phyloP scores from a whole-genome alignment of 2,888 invertebrate genomes.

The Eristalis intricaria region DNA sequence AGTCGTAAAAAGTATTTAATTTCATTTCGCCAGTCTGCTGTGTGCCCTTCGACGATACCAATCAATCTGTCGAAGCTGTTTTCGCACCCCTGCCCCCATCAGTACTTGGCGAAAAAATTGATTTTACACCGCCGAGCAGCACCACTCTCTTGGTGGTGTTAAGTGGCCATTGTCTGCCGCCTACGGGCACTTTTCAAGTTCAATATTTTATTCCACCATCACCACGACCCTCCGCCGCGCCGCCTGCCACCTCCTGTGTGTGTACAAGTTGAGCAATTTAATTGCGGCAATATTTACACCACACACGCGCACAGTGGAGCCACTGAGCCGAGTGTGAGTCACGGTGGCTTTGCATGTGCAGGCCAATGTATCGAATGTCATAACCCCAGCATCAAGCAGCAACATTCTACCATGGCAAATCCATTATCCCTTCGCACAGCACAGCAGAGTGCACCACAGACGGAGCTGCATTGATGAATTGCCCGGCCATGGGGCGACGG shows the following conservation, averaged over 20 bases:
- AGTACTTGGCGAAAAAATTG: conserved; percentile 48
- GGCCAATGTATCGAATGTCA: conserved; percentile 61
- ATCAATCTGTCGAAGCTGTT: conserved; percentile 44
- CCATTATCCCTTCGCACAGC: conserved; percentile 44
- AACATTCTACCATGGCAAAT: conserved; percentile 59
- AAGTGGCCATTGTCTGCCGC: conserved; percentile 69
- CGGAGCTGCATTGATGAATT: conserved; percentile 64
- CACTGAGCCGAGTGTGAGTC: conserved; percentile 27
- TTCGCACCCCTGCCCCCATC: background rate
- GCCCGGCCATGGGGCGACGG: conserved; percentile 59
- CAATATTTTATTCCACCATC: conserved; percentile 63
- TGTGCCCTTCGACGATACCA: conserved; percentile 21
- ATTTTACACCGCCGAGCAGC: conserved; percentile 48
- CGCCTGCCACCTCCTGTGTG: background rate
- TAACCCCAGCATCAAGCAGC: conserved; percentile 45
- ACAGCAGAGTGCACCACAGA: background rate
- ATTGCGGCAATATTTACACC: conserved; percentile 70
- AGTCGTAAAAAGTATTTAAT: conserved; percentile 20
- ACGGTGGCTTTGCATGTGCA: conserved; percentile 50
- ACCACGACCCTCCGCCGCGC: background rate
- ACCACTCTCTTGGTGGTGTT: conserved; percentile 41
- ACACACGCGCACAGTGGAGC: conserved; percentile 14
- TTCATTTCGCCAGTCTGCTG: conserved; percentile 46
- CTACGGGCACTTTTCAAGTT: conserved; percentile 67
- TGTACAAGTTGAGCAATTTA: conserved; percentile 65